A percentile compares a stretch with the other conserved stretches of the same genome.
Evolutionary conservation across 37 sponge, comb jelly and placozoan species (phyloP).

Genomic region (Aplysina aerophoba): DNA sequence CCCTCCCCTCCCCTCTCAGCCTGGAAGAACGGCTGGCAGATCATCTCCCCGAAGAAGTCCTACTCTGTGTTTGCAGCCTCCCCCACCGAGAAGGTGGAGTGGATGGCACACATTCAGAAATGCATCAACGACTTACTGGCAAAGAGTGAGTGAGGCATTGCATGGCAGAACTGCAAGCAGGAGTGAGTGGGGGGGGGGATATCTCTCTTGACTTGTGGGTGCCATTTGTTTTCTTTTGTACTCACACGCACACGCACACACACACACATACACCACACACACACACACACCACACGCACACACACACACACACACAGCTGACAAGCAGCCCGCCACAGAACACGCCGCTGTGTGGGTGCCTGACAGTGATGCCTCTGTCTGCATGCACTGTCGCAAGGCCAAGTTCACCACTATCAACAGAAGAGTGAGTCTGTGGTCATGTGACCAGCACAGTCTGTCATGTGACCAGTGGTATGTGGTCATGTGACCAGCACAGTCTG

Average conservation of each 20-base stretch:
- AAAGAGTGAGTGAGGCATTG: constrained; percentile 58
- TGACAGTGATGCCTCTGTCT: constrained; percentile 85
- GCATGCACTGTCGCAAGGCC: constrained; percentile 92
- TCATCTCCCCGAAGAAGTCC: constrained; percentile 87
- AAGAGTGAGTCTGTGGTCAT: constrained; percentile 61
- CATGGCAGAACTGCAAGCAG: too few species aligned
- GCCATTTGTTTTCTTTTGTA: too few species aligned
- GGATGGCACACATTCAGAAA: constrained; percentile 95
- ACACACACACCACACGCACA: too few species aligned
- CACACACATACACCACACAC: too few species aligned
- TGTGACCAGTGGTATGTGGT: too few species aligned
- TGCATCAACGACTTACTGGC: constrained; percentile 78
- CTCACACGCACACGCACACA: neutral
- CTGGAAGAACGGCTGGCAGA: constrained; percentile 94
- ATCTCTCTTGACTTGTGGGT: neutral
- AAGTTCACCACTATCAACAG: constrained; percentile 88
- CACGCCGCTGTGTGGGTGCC: constrained; percentile 96
- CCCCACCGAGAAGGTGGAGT: constrained; percentile 90
- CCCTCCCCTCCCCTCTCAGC: constrained; percentile 24
- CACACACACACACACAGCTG: constrained; percentile 34
- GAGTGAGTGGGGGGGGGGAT: neutral
- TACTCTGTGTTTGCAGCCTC: constrained; percentile 96
- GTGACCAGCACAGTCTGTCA: neutral
- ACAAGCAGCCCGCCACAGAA: constrained; percentile 70
- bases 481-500: neutral